Percentiles rank a stretch among this genome's conserved stretches.
Conservation (phyloP, 2,888 invertebrate species). For the Eupithecia insigniata region DNA sequence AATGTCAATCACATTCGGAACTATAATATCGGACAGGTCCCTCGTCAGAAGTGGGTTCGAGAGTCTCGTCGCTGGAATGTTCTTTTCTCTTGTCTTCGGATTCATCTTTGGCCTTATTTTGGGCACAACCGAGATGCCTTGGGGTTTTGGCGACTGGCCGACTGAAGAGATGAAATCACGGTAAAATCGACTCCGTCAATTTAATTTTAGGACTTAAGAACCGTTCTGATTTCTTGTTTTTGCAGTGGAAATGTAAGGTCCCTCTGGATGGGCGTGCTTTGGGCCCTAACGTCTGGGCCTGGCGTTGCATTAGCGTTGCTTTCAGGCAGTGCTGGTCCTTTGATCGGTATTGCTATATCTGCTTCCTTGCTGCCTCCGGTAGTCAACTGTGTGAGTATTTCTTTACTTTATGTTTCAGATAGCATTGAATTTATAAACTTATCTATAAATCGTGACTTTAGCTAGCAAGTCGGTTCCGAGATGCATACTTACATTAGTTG, state of each 20-base stretch:
- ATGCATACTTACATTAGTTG: constrained; percentile 9
- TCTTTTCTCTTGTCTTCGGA: constrained; percentile 90
- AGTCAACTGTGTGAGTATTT: constrained; percentile 90
- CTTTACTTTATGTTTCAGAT: not conserved
- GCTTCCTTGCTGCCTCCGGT: constrained; percentile 93
- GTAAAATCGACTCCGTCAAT: constrained; percentile 62
- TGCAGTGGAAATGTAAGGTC: constrained; percentile 88
- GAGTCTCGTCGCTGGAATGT: constrained; percentile 88
- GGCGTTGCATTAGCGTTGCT: constrained; percentile 94
- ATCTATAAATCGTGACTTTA: constrained; percentile 1
- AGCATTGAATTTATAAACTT: not conserved
- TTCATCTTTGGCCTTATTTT: constrained; percentile 90
- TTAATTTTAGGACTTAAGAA: not conserved
- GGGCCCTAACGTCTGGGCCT: constrained; percentile 90
- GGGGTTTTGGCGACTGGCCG: constrained; percentile 90
- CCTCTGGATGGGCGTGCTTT: constrained; percentile 90
- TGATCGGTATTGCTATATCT: constrained; percentile 95
- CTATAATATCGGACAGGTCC: constrained; percentile 89
- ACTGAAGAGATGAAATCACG: constrained; percentile 91
- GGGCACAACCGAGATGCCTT: constrained; percentile 89
- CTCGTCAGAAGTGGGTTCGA: constrained; percentile 88
- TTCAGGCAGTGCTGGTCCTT: constrained; percentile 92
- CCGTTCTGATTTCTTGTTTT: not conserved
- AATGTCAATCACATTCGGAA: constrained; percentile 93
- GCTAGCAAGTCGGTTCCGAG: constrained; percentile 1